Base-by-base conservation (phyloP, 2,888 invertebrate genomes). In the Ophion obscuratus region DNA sequence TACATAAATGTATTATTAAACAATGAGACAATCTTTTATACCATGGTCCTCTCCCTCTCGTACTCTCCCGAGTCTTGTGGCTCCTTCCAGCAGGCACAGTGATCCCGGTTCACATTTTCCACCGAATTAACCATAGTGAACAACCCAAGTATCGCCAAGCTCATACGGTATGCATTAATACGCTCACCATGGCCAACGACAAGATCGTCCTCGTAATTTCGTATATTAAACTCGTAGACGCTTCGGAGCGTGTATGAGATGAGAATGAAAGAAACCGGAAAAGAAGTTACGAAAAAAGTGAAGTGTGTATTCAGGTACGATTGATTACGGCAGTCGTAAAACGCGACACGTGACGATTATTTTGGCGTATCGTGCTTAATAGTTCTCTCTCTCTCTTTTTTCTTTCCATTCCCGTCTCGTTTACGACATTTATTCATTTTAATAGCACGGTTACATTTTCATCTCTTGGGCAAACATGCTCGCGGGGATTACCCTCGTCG, bases 41-140 rank as follows among this genome's bases (percentile, higher is more conserved):
- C 64, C 62, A 24, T n/a, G 20, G 20, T 61, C 61, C 27, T 74
- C 78, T 68, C 61, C 27, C 36, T 36, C 36, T 31, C 59, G 61
- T 77, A 62, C 76, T 73, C 66, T 27, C 59, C 14, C 61, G 27
- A 10, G 17, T 61, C 44, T 20, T 78, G 61, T 10, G 68, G 61
- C 11, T 44, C 44, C 44, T 44, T 44, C 44, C 44, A 44, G 44
- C 11, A 11, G 11, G 44, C 9, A 44, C 44, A 44, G 44, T 44
- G 44, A 44, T 44, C 44, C 10, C 44, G 9, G 85, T 36, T 83
- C 85, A 85, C 80, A 85, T 83, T 85, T 85, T 85, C 83, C 80
- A 76, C 76, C 62, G 75, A 76, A 85, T 85, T 85, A 83, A 83
- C 79, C 73, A 44, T 76, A 76, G 11, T 44, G 11, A 85, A 78